These are phyloP conservation scores for Tachystola acroxantha DNA, from an alignment of 2,888 invertebrate genomes.

Conservation along the genomic window DNA sequence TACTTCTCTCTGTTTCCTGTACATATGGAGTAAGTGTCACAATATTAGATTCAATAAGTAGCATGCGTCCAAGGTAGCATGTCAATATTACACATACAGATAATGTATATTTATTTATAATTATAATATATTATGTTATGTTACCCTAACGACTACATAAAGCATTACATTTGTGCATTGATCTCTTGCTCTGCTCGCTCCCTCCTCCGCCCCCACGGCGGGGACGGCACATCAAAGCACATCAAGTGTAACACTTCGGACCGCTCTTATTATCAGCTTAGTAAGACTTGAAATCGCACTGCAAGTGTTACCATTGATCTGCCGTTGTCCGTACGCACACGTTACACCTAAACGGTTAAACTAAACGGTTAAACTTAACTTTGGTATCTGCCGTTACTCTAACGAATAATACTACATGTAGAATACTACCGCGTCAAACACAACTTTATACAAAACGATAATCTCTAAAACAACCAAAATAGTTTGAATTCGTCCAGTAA, in stretches of 20 bases:
- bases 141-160: conserved; percentile 67
- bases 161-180: conserved; percentile 64
- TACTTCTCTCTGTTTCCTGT: too few species aligned
- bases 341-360: conserved; percentile 20
- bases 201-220: conserved; percentile 11
- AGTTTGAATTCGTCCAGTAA: background rate
- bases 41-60: conserved; percentile 13
- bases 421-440: background rate
- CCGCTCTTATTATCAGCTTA: too few species aligned
- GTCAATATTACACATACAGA: conserved; percentile 49
- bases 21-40: too few species aligned
- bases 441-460: background rate
- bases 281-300: too few species aligned
- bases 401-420: too few species aligned
- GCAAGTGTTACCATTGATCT: too few species aligned
- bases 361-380: conserved; percentile 38
- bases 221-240: too few species aligned
- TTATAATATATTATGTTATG: conserved; percentile 33
- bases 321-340: too few species aligned
- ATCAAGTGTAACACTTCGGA: too few species aligned
- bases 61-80: too few species aligned
- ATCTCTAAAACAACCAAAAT: too few species aligned
- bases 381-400: conserved; percentile 35
- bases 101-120: conserved; percentile 29
- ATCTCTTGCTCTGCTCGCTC: conserved; percentile 24